A percentile compares a stretch with the other conserved stretches of the same genome.
These are phyloP conservation scores for Actinemys pallida DNA, from an alignment of 2,113 vertebrate genomes.

Conservation along the genomic window DNA sequence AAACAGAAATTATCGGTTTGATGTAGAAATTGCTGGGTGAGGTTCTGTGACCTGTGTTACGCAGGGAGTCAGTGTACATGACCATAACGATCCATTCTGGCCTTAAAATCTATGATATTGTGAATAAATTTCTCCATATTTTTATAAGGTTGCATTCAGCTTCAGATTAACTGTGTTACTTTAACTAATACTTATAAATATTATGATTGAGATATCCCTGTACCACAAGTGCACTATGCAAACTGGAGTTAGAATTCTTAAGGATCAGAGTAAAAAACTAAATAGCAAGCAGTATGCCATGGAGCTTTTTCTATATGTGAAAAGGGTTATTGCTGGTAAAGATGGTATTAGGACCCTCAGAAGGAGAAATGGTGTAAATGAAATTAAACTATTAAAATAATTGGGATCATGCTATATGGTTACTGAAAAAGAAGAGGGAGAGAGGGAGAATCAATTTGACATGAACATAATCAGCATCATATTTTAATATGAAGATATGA, in stretches of 20 bases:
- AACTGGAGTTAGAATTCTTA: not conserved
- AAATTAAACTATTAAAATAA: conserved; percentile 38
- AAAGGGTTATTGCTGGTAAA: conserved; percentile 10
- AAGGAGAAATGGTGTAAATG: conserved; percentile 4
- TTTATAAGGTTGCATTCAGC: not conserved
- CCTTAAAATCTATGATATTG: not conserved
- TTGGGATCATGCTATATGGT: conserved; percentile 7
- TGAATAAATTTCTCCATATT: not conserved
- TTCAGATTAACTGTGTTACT: not conserved
- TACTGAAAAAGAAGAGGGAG: not conserved
- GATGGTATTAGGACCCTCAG: not conserved
- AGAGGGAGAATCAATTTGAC: not conserved
- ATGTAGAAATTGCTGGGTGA: not conserved
- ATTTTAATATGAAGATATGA: conserved; percentile 40
- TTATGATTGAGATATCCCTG: not conserved
- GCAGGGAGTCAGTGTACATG: not conserved
- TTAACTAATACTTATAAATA: not conserved
- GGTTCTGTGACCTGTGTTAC: not conserved
- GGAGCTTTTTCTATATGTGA: not conserved
- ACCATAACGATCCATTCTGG: not conserved
- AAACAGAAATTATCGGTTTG: not conserved
- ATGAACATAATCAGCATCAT: conserved; percentile 30
- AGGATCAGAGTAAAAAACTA: not conserved
- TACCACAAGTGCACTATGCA: not conserved
- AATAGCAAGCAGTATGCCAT: not conserved